These are phyloP conservation scores for Eudyptes chrysolophus DNA, from an alignment of 2,113 vertebrate species.

Conservation along the genomic window DNA sequence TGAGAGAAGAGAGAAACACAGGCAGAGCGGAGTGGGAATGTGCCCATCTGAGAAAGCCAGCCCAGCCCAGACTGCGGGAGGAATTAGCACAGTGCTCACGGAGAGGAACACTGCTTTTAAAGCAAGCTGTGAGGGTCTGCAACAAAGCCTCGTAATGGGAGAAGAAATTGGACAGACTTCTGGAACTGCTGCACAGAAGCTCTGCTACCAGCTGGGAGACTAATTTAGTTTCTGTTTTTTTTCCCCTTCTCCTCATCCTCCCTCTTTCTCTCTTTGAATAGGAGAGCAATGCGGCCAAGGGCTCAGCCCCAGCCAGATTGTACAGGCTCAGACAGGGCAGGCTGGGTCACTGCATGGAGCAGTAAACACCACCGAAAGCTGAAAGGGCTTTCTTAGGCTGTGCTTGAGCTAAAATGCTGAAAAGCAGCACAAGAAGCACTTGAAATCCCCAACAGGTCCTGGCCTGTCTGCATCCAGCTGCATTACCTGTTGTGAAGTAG, in stretches of 20 bases:
- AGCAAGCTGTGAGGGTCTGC: background rate
- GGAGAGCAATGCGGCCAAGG: background rate
- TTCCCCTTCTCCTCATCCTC: background rate
- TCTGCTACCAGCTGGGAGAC: constrained; percentile 38
- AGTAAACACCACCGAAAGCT: background rate
- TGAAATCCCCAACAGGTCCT: background rate
- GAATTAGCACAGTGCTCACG: background rate
- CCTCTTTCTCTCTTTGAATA: background rate
- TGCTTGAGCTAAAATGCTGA: background rate
- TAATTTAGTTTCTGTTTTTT: background rate
- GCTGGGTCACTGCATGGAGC: background rate
- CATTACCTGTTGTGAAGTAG: background rate
- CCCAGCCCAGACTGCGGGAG: background rate
- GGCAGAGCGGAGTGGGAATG: background rate
- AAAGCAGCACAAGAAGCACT: background rate
- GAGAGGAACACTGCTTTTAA: background rate
- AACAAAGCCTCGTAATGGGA: background rate
- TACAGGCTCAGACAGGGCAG: background rate
- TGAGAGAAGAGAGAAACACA: background rate
- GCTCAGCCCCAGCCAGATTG: constrained; percentile 17
- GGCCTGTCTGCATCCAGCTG: background rate
- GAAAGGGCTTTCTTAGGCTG: background rate
- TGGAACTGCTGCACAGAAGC: background rate
- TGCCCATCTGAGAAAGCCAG: background rate
- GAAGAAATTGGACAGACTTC: background rate